Base-by-base conservation (phyloP, 1,140 invertebrate genomes). In the Dinoponera quadriceps region DNA sequence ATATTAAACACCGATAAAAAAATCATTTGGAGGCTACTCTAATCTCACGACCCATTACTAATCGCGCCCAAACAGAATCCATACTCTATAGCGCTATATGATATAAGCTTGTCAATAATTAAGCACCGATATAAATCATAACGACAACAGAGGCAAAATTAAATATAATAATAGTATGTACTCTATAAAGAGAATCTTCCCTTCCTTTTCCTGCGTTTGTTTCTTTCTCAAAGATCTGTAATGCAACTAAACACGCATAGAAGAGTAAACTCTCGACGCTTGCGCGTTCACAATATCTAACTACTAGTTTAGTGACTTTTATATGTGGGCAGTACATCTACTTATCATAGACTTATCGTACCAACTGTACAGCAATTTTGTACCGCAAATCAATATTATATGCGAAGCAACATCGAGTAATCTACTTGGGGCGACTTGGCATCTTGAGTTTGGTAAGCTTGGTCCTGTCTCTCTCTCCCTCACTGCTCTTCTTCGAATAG, bases 381-480 rank as follows among this genome's bases (percentile, higher is more conserved):
- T 57, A 44, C 16, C 38, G 51, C 25, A 78, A 78, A 69, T 78
- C 16, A 22, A 57, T 80, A 48, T 20, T 25, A 80, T 69, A 20
- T 80, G 65, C 22, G 49, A 78, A 80, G 65, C 75, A 59, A 71
- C 83, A 88, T 54, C 59, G 55, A 82, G 44, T 71, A 78, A 51
- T 80, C 74, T 69, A 80, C 44, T 77, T 74, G 25, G 72, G 54
- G 49, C 82, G 27, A 83, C 38, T 88, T 91, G 85, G 83, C 83
- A 84, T 91, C 85, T 91, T 83, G 86, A 87, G 85, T 81, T 84
- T 92, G 92, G 91, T 92, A 93, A 93, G 82, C 93, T 94, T 94
- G 93, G 92, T 94, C 92, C 92, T 93, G 91, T 94, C 91, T 94
- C 91, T 91, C 86, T 68, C 86, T 83, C 69, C 48, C 68, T 82